Evolutionary conservation across 2,797 vertebrate species (phyloP).

Genomic region (Cetoscarus ocellatus): DNA sequence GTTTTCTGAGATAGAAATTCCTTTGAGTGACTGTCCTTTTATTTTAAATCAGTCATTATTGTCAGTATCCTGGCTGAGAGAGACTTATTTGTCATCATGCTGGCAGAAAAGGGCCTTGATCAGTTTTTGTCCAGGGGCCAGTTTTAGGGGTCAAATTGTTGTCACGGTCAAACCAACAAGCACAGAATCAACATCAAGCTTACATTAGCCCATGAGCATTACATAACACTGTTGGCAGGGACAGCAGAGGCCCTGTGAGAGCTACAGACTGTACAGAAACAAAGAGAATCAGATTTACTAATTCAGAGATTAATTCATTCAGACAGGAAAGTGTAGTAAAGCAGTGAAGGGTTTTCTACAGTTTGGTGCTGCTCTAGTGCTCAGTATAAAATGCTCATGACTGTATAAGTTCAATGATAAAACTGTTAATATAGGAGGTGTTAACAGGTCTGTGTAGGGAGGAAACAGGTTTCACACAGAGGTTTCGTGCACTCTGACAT

Average conservation of each 20-base stretch:
- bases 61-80: background rate
- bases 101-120: background rate
- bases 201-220: slow-evolving; percentile 61
- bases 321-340: background rate
- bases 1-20: too few species aligned
- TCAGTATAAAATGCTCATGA: slow-evolving; percentile 61
- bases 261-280: background rate
- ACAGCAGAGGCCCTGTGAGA: slow-evolving; percentile 4
- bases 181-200: slow-evolving; percentile 41
- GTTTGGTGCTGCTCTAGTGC: slow-evolving; percentile 3
- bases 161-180: slow-evolving; percentile 27
- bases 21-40: too few species aligned
- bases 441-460: slow-evolving; percentile 43
- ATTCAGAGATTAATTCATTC: background rate
- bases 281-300: too few species aligned
- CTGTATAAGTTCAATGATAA: slow-evolving; percentile 20
- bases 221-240: slow-evolving; percentile 14
- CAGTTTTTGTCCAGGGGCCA: background rate
- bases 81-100: background rate
- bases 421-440: slow-evolving; percentile 51
- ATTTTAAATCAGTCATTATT: background rate
- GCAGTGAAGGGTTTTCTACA: background rate
- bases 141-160: slow-evolving; percentile 5
- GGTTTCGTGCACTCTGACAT: slow-evolving; percentile 61
- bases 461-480: slow-evolving; percentile 53